phyloP scores from a whole-genome alignment of 2,888 invertebrate genomes.

The Autographa gamma region DNA sequence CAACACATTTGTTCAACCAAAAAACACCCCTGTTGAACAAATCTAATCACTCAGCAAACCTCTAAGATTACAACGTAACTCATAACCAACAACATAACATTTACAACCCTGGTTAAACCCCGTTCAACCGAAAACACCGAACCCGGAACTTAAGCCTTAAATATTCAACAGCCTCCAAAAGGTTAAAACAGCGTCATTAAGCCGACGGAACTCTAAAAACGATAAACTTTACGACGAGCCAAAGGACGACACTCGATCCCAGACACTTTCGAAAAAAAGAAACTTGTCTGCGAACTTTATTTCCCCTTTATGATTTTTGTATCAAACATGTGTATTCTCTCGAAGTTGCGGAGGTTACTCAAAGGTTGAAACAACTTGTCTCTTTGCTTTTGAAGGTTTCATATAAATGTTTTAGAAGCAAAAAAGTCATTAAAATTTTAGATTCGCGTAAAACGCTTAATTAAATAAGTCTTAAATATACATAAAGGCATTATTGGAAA shows the following conservation, averaged over 20 bases:
- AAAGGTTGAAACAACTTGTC: constrained; percentile 14
- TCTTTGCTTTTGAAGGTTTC: background rate
- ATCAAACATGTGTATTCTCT: constrained; percentile 30
- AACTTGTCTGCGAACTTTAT: constrained; percentile 75
- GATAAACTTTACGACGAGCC: constrained; percentile 83
- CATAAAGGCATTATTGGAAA: background rate
- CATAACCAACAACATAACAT: constrained; percentile 53
- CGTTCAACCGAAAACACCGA: constrained; percentile 55
- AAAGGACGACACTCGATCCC: constrained; percentile 81
- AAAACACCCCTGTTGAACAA: background rate
- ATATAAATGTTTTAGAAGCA: background rate
- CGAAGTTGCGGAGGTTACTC: constrained; percentile 17
- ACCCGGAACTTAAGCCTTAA: constrained; percentile 59
- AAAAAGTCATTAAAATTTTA: background rate
- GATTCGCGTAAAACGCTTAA: background rate
- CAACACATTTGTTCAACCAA: background rate
- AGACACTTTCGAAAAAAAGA: constrained; percentile 82
- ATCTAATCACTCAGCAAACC: constrained; percentile 21
- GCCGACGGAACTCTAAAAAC: constrained; percentile 78
- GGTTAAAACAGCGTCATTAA: constrained; percentile 68
- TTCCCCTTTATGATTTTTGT: constrained; percentile 60
- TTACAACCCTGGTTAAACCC: constrained; percentile 54
- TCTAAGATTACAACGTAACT: constrained; percentile 43
- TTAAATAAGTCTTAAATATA: background rate
- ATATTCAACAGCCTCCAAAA: constrained; percentile 61